Evolutionary conservation across 2,113 vertebrate genomes (phyloP), one percentile per base, ranked within the genome.

Genomic region (Syngnathus floridae): DNA sequence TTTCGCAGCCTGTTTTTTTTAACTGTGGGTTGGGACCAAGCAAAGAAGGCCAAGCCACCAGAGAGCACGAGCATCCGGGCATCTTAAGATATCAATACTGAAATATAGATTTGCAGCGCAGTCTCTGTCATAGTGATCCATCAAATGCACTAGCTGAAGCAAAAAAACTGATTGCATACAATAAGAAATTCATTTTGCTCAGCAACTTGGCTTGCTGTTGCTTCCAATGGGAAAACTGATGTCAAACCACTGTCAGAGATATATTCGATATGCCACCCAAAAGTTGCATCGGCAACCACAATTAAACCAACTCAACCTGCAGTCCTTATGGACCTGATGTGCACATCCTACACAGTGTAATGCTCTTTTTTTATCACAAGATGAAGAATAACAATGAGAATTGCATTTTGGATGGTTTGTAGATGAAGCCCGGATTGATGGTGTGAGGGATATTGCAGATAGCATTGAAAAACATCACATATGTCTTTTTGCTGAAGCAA

Each of bases 41-140:
- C 67, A 67, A 40, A 21, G 64, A 41, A 67, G 2, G n/a, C 40
- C 63, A 40, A 19, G 22, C 71, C 52, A 37, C 38, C 64, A 63
- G 35, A 69, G 72, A 52, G 26, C 26, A 31, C 26, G 3, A 62
- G 62, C 67, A 66, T 65, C 43, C 40, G 38, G 48, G 59, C 58
- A 5, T 70, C 38, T 67, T 37, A 56, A 59, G 51, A 68, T 64
- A 64, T 67, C 69, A 52, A 64, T 49, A 65, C 38, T 51, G 43
- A 73, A 66, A 13, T 57, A 70, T 66, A 43, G 60, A 60, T 74
- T 74, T 69, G 66, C 64, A 4, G 31, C 31, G 22, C 4, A 3
- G 36, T 52, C 60, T 71, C 21, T 71, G 79, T 80, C 68, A 74
- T 40, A 51, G 54, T 62, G 56, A 81, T 77, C 76, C 67, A 86